Evolutionary conservation across 1,140 invertebrate genomes (phyloP).

Genomic region (Drosophila varians): DNA sequence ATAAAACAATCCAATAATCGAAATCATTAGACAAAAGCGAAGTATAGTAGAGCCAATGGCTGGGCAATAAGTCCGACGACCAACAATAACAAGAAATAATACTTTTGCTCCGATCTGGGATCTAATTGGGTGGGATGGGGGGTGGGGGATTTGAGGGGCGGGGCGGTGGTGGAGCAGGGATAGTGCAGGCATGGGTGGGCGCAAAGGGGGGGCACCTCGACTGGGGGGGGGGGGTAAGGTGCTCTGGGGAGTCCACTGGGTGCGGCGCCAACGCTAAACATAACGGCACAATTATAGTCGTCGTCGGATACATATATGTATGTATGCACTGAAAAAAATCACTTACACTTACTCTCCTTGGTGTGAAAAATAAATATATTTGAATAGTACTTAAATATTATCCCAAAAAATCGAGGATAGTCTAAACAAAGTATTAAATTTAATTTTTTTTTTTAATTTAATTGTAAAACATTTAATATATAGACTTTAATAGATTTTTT

Average conservation of each 20-base stretch:
- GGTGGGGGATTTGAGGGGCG: constrained; percentile 8
- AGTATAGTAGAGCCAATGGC: constrained; percentile 32
- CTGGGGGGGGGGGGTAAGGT: neutral
- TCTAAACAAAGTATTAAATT: too few species aligned
- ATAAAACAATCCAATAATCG: constrained; percentile 41
- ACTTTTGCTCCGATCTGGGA: constrained; percentile 27
- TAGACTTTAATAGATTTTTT: too few species aligned
- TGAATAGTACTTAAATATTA: too few species aligned
- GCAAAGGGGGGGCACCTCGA: neutral
- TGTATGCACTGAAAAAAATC: constrained; percentile 10
- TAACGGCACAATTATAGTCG: constrained; percentile 72
- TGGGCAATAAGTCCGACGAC: constrained; percentile 25
- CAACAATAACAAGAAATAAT: constrained; percentile 36
- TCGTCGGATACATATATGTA: too few species aligned
- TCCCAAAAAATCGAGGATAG: too few species aligned
- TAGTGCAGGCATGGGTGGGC: neutral
- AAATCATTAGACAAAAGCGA: constrained; percentile 67
- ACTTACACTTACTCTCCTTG: too few species aligned
- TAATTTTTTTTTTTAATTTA: too few species aligned
- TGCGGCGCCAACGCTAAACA: constrained; percentile 68
- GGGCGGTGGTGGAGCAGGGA: neutral
- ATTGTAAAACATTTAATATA: too few species aligned
- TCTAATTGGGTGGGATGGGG: constrained; percentile 44
- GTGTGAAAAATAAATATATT: too few species aligned
- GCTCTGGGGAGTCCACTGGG: constrained; percentile 43